Evolutionary conservation across 2,113 vertebrate genomes (phyloP), one percentile per base, ranked within the genome.

Genomic region (Carollia perspicillata): DNA sequence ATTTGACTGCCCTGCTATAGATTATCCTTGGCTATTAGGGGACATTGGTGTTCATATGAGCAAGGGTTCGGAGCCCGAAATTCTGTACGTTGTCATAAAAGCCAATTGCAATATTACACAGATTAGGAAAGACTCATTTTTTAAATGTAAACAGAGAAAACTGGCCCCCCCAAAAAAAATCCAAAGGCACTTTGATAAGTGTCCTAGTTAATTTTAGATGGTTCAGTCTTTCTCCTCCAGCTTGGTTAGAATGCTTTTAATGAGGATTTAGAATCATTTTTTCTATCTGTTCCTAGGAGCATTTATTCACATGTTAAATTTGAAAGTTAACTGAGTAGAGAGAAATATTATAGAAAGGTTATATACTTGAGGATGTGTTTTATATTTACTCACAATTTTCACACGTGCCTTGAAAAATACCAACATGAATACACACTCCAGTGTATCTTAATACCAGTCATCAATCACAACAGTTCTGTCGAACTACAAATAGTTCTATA

Each of bases 381-480:
- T 90, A 94, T 35, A 78, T 66, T 91, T 69, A 75, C 26, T 94
- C 42, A 74, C n/a, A 89, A 94, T 78, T 95, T 63, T 89, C 92
- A 91, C 5, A 94, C 37, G 2, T 86, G 30, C 26, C 58, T 94
- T 92, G 69, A 93, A 86, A 93, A 85, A 79, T 30, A 83, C 3
- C 44, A 40, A 42, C 65, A 68, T 37, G 79, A 4, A 35, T 47
- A 77, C 1, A 93, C 13, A 53, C 11, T 72, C 23, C 37, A 1
- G 8, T 40, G 5, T 28, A 37, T 68, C 63, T 78, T 87, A 12
- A 72, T 8, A 74, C 12, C n/a, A 35, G 4, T 84, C 16, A 53
- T 84, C 42, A 40, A 53, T 66, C 49, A 81, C 12, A 81, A 37
- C 7, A 63, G n/a, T 80, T 88, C 49, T 83, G 53, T 78, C n/a